These are phyloP conservation scores for Procambarus clarkii DNA, from an alignment of 1,140 invertebrate species.

Conservation along the genomic window DNA sequence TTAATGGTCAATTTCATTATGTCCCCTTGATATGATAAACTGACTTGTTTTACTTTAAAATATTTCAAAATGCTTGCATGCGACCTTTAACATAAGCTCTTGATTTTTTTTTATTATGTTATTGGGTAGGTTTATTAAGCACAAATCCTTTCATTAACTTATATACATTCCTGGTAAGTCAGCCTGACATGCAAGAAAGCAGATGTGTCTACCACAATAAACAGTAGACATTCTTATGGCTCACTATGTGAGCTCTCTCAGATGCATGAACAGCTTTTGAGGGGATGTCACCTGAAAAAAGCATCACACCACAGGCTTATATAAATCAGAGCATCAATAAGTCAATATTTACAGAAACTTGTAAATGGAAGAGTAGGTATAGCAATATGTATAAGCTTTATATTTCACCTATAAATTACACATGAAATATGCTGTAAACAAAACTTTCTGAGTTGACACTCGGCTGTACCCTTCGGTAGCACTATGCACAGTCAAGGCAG, in stretches of 20 bases:
- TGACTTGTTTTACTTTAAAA: too few relatives aligned
- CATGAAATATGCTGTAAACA: neutral
- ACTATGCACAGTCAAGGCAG: too few relatives aligned
- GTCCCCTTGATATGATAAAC: too few relatives aligned
- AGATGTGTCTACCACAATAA: neutral
- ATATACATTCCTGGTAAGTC: neutral
- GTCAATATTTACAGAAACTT: neutral
- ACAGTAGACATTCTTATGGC: slow-evolving; percentile 1
- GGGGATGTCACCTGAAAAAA: slow-evolving; percentile 23
- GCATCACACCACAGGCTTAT: neutral
- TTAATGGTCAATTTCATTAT: too few relatives aligned
- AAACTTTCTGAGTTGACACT: too few relatives aligned
- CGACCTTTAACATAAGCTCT: too few relatives aligned
- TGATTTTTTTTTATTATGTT: neutral
- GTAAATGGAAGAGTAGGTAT: neutral
- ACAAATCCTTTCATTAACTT: neutral
- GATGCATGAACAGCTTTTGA: slow-evolving; percentile 19
- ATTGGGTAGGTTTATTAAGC: neutral
- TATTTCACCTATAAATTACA: neutral
- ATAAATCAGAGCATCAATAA: neutral
- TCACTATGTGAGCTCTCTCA: slow-evolving; percentile 38
- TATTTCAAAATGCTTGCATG: too few relatives aligned
- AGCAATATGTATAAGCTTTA: neutral
- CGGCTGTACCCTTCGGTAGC: too few relatives aligned
- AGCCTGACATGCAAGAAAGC: neutral